Conservation (phyloP, 1,140 invertebrate species). For the Habropoda laboriosa region DNA sequence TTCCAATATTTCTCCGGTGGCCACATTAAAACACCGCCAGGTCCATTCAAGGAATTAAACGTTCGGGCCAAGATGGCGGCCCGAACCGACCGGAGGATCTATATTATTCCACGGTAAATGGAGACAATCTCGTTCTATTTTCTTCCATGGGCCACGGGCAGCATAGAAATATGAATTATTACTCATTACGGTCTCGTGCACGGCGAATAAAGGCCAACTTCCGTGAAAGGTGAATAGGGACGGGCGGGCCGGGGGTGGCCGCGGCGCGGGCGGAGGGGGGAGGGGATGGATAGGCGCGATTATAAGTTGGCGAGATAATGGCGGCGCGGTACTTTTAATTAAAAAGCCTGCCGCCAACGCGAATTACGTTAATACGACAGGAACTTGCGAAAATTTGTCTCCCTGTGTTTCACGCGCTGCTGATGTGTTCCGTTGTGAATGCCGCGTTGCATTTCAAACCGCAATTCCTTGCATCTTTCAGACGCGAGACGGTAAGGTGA, state of each 20-base stretch:
- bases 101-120: conserved; percentile 37
- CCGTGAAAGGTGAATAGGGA: not conserved
- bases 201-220: conserved; percentile 66
- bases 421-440: not conserved
- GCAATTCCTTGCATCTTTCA: not conserved
- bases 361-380: conserved; percentile 72
- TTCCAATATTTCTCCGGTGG: fast-evolving
- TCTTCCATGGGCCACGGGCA: conserved; percentile 20
- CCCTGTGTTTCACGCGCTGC: not conserved
- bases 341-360: conserved; percentile 71
- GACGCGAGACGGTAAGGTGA: too few relatives aligned
- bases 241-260: conserved; percentile 15
- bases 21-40: not conserved
- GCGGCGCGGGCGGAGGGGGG: too few relatives aligned
- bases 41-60: not conserved
- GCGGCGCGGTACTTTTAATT: conserved; percentile 76
- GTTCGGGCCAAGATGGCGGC: not conserved
- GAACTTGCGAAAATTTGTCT: conserved; percentile 55
- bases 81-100: too few relatives aligned
- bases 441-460: not conserved
- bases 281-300: conserved; percentile 61
- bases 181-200: conserved; percentile 64
- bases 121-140: conserved; percentile 47
- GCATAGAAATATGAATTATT: conserved; percentile 71
- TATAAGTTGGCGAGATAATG: conserved; percentile 78